Percentiles rank a stretch among this genome's conserved stretches.
Conservation (phyloP, 1,140 invertebrate species). For the Drosophila sechellia region DNA sequence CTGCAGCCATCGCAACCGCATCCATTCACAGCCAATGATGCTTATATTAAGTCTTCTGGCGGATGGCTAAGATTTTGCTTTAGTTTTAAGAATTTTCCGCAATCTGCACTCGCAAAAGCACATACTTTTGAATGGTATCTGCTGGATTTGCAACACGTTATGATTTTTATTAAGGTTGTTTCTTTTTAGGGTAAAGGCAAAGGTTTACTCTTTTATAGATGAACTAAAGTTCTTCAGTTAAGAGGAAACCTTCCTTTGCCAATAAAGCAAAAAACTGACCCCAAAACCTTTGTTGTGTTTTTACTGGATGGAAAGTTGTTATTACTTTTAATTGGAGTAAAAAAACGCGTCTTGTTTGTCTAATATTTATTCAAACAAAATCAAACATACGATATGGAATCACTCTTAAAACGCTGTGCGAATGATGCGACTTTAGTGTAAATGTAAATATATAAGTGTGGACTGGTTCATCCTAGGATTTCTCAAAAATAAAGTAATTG, state of each 20-base stretch:
- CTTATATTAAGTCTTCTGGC: slow-evolving; percentile 29
- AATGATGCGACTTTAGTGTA: background rate
- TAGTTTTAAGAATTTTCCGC: slow-evolving; percentile 5
- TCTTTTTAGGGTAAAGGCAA: background rate
- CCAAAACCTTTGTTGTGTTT: background rate
- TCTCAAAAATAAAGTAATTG: background rate
- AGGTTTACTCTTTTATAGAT: background rate
- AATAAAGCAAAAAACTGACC: background rate
- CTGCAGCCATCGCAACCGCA: background rate
- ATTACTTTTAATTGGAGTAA: too few species aligned
- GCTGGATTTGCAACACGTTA: slow-evolving; percentile 6
- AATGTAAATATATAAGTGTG: background rate
- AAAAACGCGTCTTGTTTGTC: background rate
- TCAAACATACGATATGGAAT: slow-evolving; percentile 13
- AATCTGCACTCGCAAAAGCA: background rate
- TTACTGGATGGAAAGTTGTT: background rate
- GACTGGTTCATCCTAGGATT: background rate
- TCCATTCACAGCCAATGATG: background rate
- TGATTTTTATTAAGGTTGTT: background rate
- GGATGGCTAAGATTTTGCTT: background rate
- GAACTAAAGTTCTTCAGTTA: background rate
- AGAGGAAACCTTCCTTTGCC: background rate
- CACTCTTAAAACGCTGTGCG: background rate
- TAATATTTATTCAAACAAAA: slow-evolving; percentile 39
- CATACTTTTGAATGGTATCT: slow-evolving; percentile 10